Conservation (phyloP, 2,113 vertebrate species). For the Nothobranchius kuhntae region DNA sequence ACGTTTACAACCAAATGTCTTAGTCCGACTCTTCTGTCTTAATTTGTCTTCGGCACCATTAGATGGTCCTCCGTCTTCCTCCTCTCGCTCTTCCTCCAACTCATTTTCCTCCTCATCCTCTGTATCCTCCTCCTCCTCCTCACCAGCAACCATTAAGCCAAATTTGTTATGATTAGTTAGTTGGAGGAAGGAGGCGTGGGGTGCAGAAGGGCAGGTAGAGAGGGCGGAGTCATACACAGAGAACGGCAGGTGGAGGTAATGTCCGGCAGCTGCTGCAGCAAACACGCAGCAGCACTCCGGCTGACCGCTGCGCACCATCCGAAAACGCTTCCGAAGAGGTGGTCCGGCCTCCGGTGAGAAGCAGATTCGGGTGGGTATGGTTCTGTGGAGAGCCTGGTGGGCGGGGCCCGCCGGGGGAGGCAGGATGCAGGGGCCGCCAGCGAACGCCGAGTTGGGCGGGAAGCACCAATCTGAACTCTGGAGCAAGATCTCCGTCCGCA, state of each 20-base stretch:
- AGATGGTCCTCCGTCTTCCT: conserved; percentile 56
- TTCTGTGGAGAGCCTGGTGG: conserved; percentile 76
- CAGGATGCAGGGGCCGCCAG: conserved; percentile 38
- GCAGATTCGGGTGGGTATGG: conserved; percentile 81
- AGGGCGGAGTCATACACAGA: conserved; percentile 81
- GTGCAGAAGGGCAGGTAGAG: conserved; percentile 68
- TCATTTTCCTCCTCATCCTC: conserved; percentile 50
- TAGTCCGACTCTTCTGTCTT: conserved; percentile 69
- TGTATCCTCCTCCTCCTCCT: conserved; percentile 70
- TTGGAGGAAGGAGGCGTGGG: conserved; percentile 68
- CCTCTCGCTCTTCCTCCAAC: conserved; percentile 36
- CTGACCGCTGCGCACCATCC: conserved; percentile 82
- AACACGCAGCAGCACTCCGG: conserved; percentile 91
- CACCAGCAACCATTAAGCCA: conserved; percentile 57
- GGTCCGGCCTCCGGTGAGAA: conserved; percentile 84
- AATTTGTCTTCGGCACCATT: conserved; percentile 59
- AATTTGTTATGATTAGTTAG: conserved; percentile 70
- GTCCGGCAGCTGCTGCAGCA: conserved; percentile 84
- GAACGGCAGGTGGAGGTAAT: conserved; percentile 89
- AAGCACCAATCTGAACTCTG: conserved; percentile 93
- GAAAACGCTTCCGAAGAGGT: conserved; percentile 88
- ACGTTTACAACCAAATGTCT: conserved; percentile 39
- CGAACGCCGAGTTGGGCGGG: conserved; percentile 66
- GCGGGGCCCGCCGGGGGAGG: conserved; percentile 38
- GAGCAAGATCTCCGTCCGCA: conserved; percentile 91